Percentiles rank a stretch among this genome's conserved stretches.
Evolutionary conservation across 2,797 vertebrate species (phyloP).

Genomic region (Ctenosaura bakeri): DNA sequence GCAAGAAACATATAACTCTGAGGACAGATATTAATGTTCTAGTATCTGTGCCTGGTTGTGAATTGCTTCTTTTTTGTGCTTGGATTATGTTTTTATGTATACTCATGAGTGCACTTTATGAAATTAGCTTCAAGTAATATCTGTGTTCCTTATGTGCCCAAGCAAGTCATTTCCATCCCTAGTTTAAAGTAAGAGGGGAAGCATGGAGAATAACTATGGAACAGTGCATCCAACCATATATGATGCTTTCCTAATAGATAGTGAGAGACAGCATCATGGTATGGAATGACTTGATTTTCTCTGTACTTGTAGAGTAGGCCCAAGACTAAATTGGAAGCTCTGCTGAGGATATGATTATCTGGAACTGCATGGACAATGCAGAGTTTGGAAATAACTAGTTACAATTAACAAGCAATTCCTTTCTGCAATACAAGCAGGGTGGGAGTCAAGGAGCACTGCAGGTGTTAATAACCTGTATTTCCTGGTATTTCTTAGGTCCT

Average conservation of each 20-base stretch:
- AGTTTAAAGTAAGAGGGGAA: neutral
- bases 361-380: neutral
- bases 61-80: neutral
- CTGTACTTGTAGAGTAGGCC: neutral
- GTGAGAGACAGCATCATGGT: too few species aligned
- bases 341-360: neutral
- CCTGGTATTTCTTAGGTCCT: too few species aligned
- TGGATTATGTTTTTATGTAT: neutral
- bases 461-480: too few species aligned
- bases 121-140: neutral
- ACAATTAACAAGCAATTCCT: too few species aligned
- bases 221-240: neutral
- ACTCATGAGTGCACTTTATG: neutral
- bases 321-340: neutral
- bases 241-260: too few species aligned
- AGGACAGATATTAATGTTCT: constrained; percentile 1
- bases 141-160: neutral
- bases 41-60: neutral
- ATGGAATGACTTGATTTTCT: neutral
- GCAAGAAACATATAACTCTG: neutral
- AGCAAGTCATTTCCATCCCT: neutral
- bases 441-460: too few species aligned
- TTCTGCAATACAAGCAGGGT: too few species aligned
- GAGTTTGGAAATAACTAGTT: too few species aligned
- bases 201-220: neutral